phyloP scores from a whole-genome alignment of 1,140 invertebrate species.

The Microplitis mediator region DNA sequence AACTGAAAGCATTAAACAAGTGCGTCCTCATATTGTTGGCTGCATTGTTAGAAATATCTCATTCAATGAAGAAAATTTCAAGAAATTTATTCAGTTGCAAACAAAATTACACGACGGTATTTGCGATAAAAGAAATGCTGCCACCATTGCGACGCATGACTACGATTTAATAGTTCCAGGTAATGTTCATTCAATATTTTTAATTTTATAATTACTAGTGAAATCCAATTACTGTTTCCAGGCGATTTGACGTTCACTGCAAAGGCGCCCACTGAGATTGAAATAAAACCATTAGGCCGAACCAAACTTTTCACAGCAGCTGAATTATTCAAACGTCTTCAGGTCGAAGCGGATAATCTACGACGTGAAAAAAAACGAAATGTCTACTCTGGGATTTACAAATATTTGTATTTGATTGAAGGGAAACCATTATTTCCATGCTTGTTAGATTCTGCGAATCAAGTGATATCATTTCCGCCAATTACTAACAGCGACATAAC shows the following conservation, averaged over 20 bases:
- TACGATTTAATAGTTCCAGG: conserved; percentile 67
- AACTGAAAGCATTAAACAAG: conserved; percentile 63
- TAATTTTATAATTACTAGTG: conserved; percentile 5
- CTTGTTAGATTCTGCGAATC: conserved; percentile 66
- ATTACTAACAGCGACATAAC: conserved; percentile 82
- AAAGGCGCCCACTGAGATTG: conserved; percentile 65
- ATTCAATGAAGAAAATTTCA: conserved; percentile 71
- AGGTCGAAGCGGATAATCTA: conserved; percentile 75
- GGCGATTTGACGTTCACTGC: conserved; percentile 73
- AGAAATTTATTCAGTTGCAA: conserved; percentile 81
- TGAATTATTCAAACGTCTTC: conserved; percentile 71
- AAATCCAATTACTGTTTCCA: conserved; percentile 34
- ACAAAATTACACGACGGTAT: conserved; percentile 80
- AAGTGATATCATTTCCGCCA: conserved; percentile 81
- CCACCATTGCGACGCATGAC: conserved; percentile 85
- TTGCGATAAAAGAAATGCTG: conserved; percentile 77
- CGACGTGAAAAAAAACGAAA: conserved; percentile 81
- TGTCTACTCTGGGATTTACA: conserved; percentile 80
- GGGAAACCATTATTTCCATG: conserved; percentile 76
- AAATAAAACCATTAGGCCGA: conserved; percentile 71
- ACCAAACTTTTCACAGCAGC: conserved; percentile 67
- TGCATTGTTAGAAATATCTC: conserved; percentile 73
- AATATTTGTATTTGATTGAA: conserved; percentile 80
- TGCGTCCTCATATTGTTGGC: conserved; percentile 75
- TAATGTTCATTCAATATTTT: conserved; percentile 35